Evolutionary conservation across 2,113 vertebrate genomes (phyloP).

Genomic region (Centropus bengalensis): DNA sequence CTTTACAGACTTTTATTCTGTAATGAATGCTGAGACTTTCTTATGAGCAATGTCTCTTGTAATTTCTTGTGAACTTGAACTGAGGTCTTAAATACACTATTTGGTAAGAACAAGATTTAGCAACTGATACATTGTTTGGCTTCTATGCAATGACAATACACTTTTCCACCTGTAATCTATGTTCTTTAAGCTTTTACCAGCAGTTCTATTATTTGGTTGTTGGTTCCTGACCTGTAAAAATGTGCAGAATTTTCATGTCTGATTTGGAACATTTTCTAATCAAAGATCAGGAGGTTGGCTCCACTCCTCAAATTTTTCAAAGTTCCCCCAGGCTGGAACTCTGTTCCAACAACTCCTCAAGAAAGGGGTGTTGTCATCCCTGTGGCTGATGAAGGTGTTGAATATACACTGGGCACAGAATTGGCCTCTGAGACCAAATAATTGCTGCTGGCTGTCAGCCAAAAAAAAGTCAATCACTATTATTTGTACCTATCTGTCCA

Average conservation of each 20-base stretch:
- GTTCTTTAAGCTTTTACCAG: neutral
- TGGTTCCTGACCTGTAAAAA: neutral
- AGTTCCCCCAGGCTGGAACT: neutral
- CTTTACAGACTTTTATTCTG: too few species aligned
- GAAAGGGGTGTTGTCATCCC: neutral
- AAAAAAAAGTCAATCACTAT: neutral
- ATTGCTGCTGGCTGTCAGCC: neutral
- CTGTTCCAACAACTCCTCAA: neutral
- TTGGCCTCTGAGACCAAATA: neutral
- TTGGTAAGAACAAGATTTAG: neutral
- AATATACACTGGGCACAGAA: neutral
- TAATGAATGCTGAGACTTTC: neutral
- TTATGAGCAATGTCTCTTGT: neutral
- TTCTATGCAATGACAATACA: neutral
- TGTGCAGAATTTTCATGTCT: neutral
- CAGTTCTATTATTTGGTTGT: neutral
- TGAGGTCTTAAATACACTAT: neutral
- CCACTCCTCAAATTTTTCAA: neutral
- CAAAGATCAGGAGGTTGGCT: neutral
- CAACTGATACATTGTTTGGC: neutral
- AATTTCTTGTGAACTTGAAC: neutral
- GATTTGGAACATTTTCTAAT: neutral
- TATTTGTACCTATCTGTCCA: fast-evolving
- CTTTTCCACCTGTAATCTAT: neutral
- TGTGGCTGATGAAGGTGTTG: neutral